Percentiles rank a stretch among this genome's conserved stretches.
These are phyloP conservation scores for Limnephilus rhombicus DNA, from an alignment of 2,888 invertebrate genomes.

Conservation along the genomic window DNA sequence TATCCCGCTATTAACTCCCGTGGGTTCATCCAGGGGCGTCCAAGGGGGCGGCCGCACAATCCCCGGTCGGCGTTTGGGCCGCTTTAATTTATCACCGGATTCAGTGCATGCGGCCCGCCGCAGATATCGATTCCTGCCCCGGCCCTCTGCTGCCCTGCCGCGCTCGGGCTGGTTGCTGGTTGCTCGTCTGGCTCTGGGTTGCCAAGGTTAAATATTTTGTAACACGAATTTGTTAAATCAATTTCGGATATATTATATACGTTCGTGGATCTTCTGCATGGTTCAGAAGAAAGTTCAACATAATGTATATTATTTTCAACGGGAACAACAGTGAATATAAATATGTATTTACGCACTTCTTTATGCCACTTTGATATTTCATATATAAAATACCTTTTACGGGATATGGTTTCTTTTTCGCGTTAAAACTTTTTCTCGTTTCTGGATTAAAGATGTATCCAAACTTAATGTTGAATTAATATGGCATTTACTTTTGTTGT, in stretches of 20 bases:
- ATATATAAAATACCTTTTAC: too few species aligned
- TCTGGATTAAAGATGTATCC: too few species aligned
- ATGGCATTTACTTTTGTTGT: too few species aligned
- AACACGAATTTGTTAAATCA: slow-evolving; percentile 54
- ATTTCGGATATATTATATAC: slow-evolving; percentile 41
- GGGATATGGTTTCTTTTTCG: too few species aligned
- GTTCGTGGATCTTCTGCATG: slow-evolving; percentile 4
- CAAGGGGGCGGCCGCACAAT: slow-evolving; percentile 60
- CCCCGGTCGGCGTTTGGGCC: slow-evolving; percentile 69
- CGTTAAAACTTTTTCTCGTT: too few species aligned
- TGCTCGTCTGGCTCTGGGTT: slow-evolving; percentile 37
- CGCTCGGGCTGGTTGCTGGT: slow-evolving; percentile 36
- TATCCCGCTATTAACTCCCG: slow-evolving; percentile 38
- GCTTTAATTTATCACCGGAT: slow-evolving; percentile 74
- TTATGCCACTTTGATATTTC: background rate
- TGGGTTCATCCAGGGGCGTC: slow-evolving; percentile 49
- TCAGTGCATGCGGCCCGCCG: slow-evolving; percentile 72
- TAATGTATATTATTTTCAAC: background rate
- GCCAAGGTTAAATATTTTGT: slow-evolving; percentile 56
- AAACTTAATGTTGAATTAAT: too few species aligned
- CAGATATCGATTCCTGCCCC: slow-evolving; percentile 70
- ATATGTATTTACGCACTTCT: background rate
- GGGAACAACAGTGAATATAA: background rate
- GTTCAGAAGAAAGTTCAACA: slow-evolving; percentile 19
- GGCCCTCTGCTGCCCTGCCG: slow-evolving; percentile 46